phyloP scores from a whole-genome alignment of 2,113 vertebrate species.

The Aythya baeri region DNA sequence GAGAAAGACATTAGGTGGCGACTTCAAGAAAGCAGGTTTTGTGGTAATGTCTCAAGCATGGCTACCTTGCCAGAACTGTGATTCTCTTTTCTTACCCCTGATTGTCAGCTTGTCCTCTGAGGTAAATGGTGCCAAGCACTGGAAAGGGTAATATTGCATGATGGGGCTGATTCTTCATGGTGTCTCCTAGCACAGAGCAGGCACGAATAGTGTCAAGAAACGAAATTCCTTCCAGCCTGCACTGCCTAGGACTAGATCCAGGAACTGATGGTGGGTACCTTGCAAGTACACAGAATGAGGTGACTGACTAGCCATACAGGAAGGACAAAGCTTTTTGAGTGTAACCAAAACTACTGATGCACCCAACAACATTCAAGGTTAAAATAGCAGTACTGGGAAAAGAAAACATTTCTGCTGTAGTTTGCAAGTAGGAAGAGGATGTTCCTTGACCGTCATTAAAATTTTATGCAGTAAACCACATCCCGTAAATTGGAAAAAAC shows the following conservation, averaged over 20 bases:
- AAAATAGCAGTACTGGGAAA: not conserved
- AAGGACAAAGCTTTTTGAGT: not conserved
- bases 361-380: not conserved
- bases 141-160: not conserved
- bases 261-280: not conserved
- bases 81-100: not conserved
- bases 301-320: not conserved
- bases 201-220: not conserved
- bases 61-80: not conserved
- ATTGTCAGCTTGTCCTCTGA: not conserved
- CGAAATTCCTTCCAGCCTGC: not conserved
- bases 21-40: not conserved
- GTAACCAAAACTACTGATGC: not conserved
- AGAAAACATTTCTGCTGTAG: not conserved
- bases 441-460: not conserved
- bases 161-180: not conserved
- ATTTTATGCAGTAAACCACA: not conserved
- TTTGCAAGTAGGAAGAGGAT: not conserved
- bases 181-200: not conserved
- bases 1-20: not conserved
- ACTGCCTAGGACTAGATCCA: accelerated
- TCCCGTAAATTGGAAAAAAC: not conserved
- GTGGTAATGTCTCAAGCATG: not conserved
- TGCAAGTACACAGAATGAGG: not conserved
- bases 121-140: not conserved